Evolutionary conservation across 2,113 vertebrate species (phyloP).

Genomic region (Semicossyphus pulcher): DNA sequence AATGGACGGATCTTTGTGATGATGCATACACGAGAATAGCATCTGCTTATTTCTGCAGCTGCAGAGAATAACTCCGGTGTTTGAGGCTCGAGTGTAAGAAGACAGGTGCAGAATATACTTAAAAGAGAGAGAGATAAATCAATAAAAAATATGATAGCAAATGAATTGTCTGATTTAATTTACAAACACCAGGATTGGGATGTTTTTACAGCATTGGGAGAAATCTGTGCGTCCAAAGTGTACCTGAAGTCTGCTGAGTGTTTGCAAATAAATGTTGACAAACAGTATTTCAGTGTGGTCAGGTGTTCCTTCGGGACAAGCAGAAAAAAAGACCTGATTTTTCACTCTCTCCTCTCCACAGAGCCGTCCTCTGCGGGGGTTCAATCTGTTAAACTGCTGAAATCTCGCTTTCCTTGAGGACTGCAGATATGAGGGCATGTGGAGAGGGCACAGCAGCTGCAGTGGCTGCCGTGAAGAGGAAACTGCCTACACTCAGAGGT

Average conservation of each 20-base stretch:
- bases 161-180: too few species aligned
- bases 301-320: slow-evolving; percentile 41
- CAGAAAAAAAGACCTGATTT: slow-evolving; percentile 50
- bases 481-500: slow-evolving; percentile 36
- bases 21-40: slow-evolving; percentile 55
- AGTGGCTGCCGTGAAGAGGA: slow-evolving; percentile 59
- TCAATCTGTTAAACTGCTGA: slow-evolving; percentile 73
- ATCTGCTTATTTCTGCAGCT: slow-evolving; percentile 44
- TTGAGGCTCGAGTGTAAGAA: neutral
- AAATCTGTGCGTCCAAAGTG: neutral
- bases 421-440: slow-evolving; percentile 72
- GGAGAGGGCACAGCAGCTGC: slow-evolving; percentile 71
- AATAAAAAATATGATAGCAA: too few species aligned
- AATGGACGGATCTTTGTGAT: slow-evolving; percentile 46
- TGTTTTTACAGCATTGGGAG: neutral
- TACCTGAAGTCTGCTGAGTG: slow-evolving; percentile 11
- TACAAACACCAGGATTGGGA: too few species aligned
- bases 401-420: slow-evolving; percentile 71
- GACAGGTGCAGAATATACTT: neutral
- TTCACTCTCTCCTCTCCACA: slow-evolving; percentile 35
- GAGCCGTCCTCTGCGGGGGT: slow-evolving; percentile 57
- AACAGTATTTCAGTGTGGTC: slow-evolving; percentile 8
- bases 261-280: slow-evolving; percentile 12
- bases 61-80: slow-evolving; percentile 27
- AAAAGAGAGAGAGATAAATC: slow-evolving; percentile 27